Evolutionary conservation across 2,888 invertebrate genomes (phyloP), one percentile per base, ranked within the genome.

Genomic region (Ornithoptera alexandrae): DNA sequence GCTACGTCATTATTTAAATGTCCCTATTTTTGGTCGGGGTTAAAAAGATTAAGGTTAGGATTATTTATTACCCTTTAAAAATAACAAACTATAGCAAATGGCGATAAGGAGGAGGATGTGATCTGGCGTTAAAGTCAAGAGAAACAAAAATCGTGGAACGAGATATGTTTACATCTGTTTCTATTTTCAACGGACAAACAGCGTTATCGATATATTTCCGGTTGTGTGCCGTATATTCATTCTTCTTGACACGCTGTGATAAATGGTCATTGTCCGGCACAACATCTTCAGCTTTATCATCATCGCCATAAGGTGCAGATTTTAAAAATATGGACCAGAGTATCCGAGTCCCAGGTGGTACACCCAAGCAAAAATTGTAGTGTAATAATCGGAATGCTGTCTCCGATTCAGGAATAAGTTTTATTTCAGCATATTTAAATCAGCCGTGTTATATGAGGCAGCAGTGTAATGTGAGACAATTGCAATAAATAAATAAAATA

Each of bases 281-380:
- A 73, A 76, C 24, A 77, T 71, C 74, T 73, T 72, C 69, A 76
- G 73, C 73, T 62, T 65, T 77, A 75, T 39, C 18, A 6, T 17
- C 2, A 61, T 61, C 22, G 10, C 5, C 46, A 63, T 62, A 66
- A 39, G 59, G 66, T 66, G 71, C 53, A 68, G 71, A 73, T 74
- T 78, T 70, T 71, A 71, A 36, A 62, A 64, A 72, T 68, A 61
- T 18, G 50, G 17, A 59, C 62, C 70, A 69, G 73, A 72, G 69
- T 68, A 71, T 71, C 70, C 75, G 69, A 74, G 83, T 78, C 84
- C 76, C 89, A 89, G 89, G 89, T 89, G 89, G 78, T 79, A 74
- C 74, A n/a, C 74, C 73, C 76, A 76, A 80, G 81, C 78, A 84
- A 84, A 82, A 88, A 85, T 87, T 86, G 84, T 81, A 84, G 78